Evolutionary conservation across 2,113 vertebrate genomes (phyloP).

Genomic region (Thalassarche chlororhynchos): DNA sequence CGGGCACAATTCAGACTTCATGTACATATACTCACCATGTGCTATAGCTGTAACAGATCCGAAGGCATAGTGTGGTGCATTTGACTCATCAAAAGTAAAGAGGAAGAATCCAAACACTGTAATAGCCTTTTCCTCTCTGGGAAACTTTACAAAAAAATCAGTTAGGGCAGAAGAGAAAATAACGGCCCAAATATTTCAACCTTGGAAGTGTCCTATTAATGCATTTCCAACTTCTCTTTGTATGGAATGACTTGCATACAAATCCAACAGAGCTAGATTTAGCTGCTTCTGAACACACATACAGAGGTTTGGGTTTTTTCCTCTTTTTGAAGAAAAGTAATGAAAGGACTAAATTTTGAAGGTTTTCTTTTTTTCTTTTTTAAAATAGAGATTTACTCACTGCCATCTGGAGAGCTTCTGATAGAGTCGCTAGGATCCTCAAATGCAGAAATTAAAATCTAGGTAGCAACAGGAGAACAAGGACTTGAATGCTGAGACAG

Average conservation of each 20-base stretch:
- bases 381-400: background rate
- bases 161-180: background rate
- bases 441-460: background rate
- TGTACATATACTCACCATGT: background rate
- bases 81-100: background rate
- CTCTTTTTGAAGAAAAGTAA: background rate
- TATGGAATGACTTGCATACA: slow-evolving; percentile 9
- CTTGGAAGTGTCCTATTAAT: slow-evolving; percentile 2
- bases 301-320: background rate
- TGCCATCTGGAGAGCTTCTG: background rate
- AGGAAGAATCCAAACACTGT: background rate
- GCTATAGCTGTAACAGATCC: background rate
- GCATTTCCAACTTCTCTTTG: slow-evolving; percentile 7
- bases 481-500: background rate
- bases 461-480: background rate
- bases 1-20: background rate
- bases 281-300: background rate
- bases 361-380: background rate
- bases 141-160: background rate
- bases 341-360: background rate
- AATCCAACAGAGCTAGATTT: background rate
- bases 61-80: background rate
- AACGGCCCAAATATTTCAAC: slow-evolving; percentile 9
- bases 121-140: background rate
- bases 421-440: background rate